phyloP scores from a whole-genome alignment of 2,888 invertebrate genomes.

The Seira sanloemensis region DNA sequence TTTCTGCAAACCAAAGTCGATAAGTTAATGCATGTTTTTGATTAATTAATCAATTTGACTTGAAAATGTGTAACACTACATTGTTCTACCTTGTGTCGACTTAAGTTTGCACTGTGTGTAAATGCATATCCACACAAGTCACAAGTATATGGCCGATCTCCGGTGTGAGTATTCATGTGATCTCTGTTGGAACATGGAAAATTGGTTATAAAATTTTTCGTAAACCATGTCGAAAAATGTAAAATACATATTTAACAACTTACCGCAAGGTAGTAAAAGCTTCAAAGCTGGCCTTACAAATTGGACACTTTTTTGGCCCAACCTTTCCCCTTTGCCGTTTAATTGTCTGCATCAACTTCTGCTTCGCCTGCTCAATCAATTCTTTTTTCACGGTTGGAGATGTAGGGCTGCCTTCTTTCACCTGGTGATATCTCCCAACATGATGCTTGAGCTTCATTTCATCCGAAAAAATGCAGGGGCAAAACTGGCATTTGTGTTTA shows the following conservation, averaged over 20 bases:
- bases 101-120: constrained; percentile 25
- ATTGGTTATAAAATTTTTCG: constrained; percentile 6
- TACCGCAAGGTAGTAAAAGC: constrained; percentile 25
- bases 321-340: not conserved
- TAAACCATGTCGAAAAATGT: not conserved
- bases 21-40: not conserved
- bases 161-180: constrained; percentile 50
- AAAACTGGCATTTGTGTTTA: constrained; percentile 21
- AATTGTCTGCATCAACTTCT: not conserved
- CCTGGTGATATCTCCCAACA: not conserved
- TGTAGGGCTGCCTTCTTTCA: not conserved
- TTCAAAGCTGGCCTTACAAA: constrained; percentile 19
- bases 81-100: constrained; percentile 41
- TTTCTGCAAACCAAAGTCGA: constrained; percentile 4
- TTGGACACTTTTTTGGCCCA: constrained; percentile 4
- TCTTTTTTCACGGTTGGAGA: not conserved
- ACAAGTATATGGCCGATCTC: constrained; percentile 46
- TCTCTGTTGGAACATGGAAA: constrained; percentile 22
- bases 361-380: constrained; percentile 23
- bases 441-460: not conserved
- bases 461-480: constrained; percentile 24
- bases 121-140: constrained; percentile 46
- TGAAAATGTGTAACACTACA: not conserved
- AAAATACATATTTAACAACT: not conserved
- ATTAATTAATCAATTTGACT: not conserved